These are phyloP conservation scores for Psettodes erumei DNA, from an alignment of 2,113 vertebrate genomes.

Conservation along the genomic window DNA sequence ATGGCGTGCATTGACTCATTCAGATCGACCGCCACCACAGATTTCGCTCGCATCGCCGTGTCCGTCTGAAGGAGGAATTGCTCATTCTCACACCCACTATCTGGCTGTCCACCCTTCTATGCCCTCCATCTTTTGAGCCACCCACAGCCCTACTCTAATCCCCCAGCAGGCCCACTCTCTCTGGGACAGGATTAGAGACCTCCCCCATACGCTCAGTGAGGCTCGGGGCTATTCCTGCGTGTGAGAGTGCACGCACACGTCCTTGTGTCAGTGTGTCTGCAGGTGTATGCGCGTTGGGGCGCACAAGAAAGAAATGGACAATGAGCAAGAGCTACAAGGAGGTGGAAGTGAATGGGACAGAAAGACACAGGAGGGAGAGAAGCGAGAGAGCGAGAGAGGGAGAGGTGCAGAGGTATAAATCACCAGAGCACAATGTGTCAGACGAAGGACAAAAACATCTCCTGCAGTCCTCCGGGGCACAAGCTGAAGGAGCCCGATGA, in stretches of 20 bases:
- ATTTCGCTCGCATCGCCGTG: constrained; percentile 24
- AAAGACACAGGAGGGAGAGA: constrained; percentile 30
- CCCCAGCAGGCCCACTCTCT: constrained; percentile 66
- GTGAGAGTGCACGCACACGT: background rate
- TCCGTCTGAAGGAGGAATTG: constrained; percentile 19
- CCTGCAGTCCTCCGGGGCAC: constrained; percentile 54
- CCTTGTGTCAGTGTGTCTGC: constrained; percentile 18
- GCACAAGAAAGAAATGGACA: constrained; percentile 56
- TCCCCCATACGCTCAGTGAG: constrained; percentile 38
- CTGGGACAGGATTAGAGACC: constrained; percentile 73
- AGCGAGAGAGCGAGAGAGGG: constrained; percentile 31
- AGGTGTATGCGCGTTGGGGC: constrained; percentile 5
- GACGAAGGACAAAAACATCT: constrained; percentile 75
- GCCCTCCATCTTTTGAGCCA: constrained; percentile 62
- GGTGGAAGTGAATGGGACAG: constrained; percentile 55
- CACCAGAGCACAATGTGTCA: constrained; percentile 71
- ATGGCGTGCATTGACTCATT: constrained; percentile 5
- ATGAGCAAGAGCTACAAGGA: constrained; percentile 53
- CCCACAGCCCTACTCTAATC: constrained; percentile 68
- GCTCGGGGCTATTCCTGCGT: constrained; percentile 39
- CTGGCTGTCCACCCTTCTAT: constrained; percentile 44
- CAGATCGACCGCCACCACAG: background rate
- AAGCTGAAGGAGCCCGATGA: constrained; percentile 40
- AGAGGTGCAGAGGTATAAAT: constrained; percentile 76
- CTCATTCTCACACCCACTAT: constrained; percentile 33